Base-by-base conservation (phyloP, 2,797 vertebrate species). In the Alectoris magna region DNA sequence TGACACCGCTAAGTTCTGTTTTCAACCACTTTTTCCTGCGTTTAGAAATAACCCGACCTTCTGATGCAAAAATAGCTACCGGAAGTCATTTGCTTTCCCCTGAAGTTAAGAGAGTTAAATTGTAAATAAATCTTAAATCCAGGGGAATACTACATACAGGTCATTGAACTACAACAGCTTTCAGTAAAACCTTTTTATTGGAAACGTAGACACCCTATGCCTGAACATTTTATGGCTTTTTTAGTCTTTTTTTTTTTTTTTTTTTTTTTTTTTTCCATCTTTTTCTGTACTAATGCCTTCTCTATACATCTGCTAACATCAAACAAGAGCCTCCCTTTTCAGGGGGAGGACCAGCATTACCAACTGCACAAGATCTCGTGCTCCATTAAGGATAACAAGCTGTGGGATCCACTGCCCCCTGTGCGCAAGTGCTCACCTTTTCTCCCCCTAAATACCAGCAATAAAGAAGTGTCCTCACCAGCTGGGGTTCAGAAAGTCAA, bases 251-350 rank as follows among this genome's bases (percentile, higher is more conserved):
- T 44, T 78, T 55, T 60, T 44, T 78, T 55, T 60, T 44, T 78
- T 55, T 60, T 44, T 78, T 60, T 44, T 78, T 55, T 60, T 44
- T 78, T 55, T 60, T 44, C 75, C 34, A 48, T 49, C 36, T 80
- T 78, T 55, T 60, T 44, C 41, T 31, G 64, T 6, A 26, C 55
- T 14, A 41, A 43, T 34, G 44, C 10, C 16, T 53, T 64, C 58
- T 48, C 36, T n/a, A 24, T 10, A 31, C 5, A 19, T 67, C 19
- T 66, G 24, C 27, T 41, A 38, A 46, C 0, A 1, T 64, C 23
- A 36, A 80, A 49, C 23, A 72, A 66, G 55, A 90, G 39, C 76
- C 11, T 1, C 3, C 23, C 26, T 5, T 4, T 19, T 12, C 21
- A 79, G 2, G 3, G 31, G 13, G 74, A 89, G n/a, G 49, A 74